Conservation (phyloP, 2,888 invertebrate genomes). For the Copidosoma aretas region DNA sequence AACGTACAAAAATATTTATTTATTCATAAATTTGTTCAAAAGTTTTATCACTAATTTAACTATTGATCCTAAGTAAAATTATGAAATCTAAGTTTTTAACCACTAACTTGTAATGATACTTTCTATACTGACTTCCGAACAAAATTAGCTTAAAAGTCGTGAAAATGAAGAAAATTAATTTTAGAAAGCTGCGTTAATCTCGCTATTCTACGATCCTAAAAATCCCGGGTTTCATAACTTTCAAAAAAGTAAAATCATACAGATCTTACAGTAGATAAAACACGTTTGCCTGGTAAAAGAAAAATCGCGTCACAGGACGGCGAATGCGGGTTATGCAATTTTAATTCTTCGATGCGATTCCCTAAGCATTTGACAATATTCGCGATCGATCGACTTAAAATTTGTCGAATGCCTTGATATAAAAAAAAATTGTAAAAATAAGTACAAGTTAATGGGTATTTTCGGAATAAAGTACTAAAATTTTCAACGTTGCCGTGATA, state of each 20-base stretch:
- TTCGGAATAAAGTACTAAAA: conserved; percentile 22
- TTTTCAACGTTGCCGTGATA: conserved; percentile 20
- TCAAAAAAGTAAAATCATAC: conserved; percentile 25
- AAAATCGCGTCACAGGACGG: conserved; percentile 25
- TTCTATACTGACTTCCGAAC: conserved; percentile 23
- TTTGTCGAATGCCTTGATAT: conserved; percentile 32
- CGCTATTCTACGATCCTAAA: conserved; percentile 28
- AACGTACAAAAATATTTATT: too few relatives aligned
- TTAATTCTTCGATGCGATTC: conserved; percentile 38
- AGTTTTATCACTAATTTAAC: conserved; percentile 19
- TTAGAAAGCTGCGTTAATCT: neutral
- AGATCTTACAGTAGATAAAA: conserved; percentile 24
- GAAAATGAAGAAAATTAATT: conserved; percentile 19
- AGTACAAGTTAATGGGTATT: conserved; percentile 18
- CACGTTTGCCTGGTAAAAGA: conserved; percentile 16
- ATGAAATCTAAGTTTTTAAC: neutral
- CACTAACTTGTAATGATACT: neutral
- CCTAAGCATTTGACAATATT: conserved; percentile 36
- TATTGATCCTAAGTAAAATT: conserved; percentile 7
- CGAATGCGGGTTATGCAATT: conserved; percentile 30
- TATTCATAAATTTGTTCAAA: too few relatives aligned
- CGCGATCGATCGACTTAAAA: conserved; percentile 22
- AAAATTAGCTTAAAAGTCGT: conserved; percentile 15
- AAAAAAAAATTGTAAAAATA: neutral
- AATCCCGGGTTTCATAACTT: conserved; percentile 13